Conservation (phyloP, 2,113 vertebrate species). For the Eptatretus burgeri region DNA sequence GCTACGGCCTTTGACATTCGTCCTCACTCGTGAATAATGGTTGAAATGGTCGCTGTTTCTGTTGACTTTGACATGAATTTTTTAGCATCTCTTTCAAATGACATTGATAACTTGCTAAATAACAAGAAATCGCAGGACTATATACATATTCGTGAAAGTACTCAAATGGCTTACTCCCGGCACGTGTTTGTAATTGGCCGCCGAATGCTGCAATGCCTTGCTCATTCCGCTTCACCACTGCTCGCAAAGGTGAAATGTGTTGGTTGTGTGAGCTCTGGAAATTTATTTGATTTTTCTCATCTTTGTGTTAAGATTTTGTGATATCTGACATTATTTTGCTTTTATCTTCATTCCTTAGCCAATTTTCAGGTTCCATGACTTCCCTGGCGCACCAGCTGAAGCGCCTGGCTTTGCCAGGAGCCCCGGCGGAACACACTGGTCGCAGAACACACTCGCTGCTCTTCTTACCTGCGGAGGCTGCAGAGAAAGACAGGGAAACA, state of each 20-base stretch:
- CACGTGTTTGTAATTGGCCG: too few species aligned
- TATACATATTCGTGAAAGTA: too few species aligned
- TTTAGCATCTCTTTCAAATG: neutral
- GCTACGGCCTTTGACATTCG: too few species aligned
- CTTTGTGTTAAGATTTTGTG: too few species aligned
- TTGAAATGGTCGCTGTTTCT: too few species aligned
- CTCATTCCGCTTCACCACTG: too few species aligned
- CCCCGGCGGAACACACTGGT: slow-evolving; percentile 31
- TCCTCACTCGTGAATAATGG: too few species aligned
- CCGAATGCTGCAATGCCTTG: too few species aligned
- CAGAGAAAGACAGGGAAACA: slow-evolving; percentile 38
- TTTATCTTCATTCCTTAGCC: slow-evolving; percentile 2
- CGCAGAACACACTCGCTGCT: slow-evolving; percentile 37
- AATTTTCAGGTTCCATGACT: slow-evolving; percentile 26
- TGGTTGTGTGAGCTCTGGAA: too few species aligned
- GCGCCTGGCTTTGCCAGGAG: slow-evolving; percentile 47
- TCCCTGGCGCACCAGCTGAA: slow-evolving; percentile 67
- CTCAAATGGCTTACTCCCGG: too few species aligned
- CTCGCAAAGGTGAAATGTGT: too few species aligned
- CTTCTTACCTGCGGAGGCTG: slow-evolving; percentile 51
- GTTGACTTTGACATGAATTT: neutral
- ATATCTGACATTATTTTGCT: neutral
- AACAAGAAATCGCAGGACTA: too few species aligned
- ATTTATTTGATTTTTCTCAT: neutral
- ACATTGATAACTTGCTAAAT: neutral